Base-by-base conservation (phyloP, 2,113 vertebrate genomes). In the Hemiprocne comata region DNA sequence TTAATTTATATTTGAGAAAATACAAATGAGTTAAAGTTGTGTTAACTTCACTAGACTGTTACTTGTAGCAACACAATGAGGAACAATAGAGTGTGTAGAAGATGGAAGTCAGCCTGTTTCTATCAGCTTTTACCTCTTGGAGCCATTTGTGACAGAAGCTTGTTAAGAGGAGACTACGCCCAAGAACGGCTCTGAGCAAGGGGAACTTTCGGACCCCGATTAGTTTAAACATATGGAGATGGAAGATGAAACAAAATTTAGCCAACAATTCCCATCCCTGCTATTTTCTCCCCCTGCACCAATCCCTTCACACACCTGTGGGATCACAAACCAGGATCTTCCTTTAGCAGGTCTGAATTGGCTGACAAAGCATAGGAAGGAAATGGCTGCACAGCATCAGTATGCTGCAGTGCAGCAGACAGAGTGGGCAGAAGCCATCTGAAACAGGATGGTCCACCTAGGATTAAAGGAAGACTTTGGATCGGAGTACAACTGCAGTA, bases 341-440 rank as follows among this genome's bases (percentile, higher is more conserved):
- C n/a, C 53, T 82, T 83, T 28, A 73, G 6, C 17, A 73, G 40
- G 12, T 40, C 26, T 70, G 58, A 69, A 57, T 13, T 51, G 48
- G 26, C 17, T 62, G 46, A 61, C 40, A 28, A 65, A 76, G 5
- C 28, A 46, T 6, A 29, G 11, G 16, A 57, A 65, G 38, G 51
- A 84, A 58, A 23, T 82, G 48, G 62, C 11, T 44, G 51, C n/a
- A n/a, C n/a, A 70, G 73, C 2, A 1, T 20, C n/a, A 11, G 12
- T 3, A 9, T 17, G 26, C 67, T 79, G 46, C 51, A 83, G 60
- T 10, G 5, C 58, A 42, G 31, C 0, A 0, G n/a, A 44, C 26
- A 71, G 40, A 9, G 18, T 23, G 50, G 6, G 29, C 21, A 50
- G n/a, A n/a, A 53, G 28, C 36, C 55, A 19, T 14, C 26, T 24